phyloP scores from a whole-genome alignment of 2,113 vertebrate species.

The Centropus unirufus region DNA sequence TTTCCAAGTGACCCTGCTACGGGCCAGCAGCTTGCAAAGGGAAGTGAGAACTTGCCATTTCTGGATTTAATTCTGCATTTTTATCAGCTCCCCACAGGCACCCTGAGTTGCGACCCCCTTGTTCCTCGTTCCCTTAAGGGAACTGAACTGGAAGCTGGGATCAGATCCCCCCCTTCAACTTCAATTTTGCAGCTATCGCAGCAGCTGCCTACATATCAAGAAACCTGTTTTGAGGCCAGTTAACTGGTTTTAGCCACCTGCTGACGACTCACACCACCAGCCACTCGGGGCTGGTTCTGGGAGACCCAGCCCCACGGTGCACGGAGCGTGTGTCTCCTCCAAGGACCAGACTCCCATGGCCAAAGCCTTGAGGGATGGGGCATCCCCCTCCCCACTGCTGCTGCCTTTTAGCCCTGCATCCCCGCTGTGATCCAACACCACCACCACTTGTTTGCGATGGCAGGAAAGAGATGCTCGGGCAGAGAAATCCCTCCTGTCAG shows the following conservation, averaged over 20 bases:
- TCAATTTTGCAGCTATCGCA: not conserved
- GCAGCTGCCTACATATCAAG: not conserved
- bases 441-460: fast-evolving
- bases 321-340: not conserved
- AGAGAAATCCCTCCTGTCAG: fast-evolving
- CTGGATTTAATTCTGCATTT: not conserved
- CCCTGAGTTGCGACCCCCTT: not conserved
- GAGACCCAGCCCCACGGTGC: fast-evolving
- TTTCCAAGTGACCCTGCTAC: not conserved
- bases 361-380: not conserved
- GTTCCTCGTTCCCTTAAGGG: fast-evolving
- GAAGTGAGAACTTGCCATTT: not conserved
- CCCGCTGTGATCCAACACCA: fast-evolving
- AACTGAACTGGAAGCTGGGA: not conserved
- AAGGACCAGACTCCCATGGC: fast-evolving
- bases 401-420: not conserved
- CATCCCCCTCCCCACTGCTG: not conserved
- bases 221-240: not conserved
- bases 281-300: no score
- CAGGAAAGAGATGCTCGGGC: fast-evolving
- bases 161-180: fast-evolving
- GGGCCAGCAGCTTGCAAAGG: fast-evolving
- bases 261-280: not conserved
- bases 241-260: not conserved
- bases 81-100: not conserved